Percentiles rank a stretch among this genome's conserved stretches.
Evolutionary conservation across 2,113 vertebrate species (phyloP).

Genomic region (Atherinomorus stipes): DNA sequence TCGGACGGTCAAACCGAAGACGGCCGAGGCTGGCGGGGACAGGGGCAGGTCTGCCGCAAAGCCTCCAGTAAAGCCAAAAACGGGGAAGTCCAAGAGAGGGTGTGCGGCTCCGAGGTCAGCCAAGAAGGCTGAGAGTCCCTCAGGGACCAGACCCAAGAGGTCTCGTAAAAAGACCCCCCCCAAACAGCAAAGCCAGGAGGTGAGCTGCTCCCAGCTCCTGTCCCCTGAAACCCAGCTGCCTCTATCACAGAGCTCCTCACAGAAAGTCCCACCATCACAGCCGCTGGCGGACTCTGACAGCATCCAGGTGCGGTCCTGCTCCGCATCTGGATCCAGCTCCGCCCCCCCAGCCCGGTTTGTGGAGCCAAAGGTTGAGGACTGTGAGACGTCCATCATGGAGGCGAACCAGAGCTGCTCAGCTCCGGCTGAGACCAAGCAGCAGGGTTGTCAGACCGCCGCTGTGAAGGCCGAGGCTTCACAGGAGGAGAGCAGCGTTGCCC

Average conservation of each 20-base stretch:
- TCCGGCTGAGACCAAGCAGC: slow-evolving; percentile 48
- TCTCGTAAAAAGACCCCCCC: slow-evolving; percentile 66
- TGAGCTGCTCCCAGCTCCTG: slow-evolving; percentile 73
- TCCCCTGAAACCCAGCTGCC: slow-evolving; percentile 74
- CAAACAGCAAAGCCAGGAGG: slow-evolving; percentile 69
- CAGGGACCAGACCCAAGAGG: slow-evolving; percentile 51
- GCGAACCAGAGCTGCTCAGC: slow-evolving; percentile 53
- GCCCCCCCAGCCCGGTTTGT: slow-evolving; percentile 29
- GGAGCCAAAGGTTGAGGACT: slow-evolving; percentile 75
- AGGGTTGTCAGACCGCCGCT: slow-evolving; percentile 59
- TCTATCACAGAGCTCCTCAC: slow-evolving; percentile 72
- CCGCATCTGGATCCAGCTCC: slow-evolving; percentile 1
- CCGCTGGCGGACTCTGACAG: slow-evolving; percentile 43
- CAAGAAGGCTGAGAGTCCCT: slow-evolving; percentile 75
- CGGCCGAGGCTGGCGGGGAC: slow-evolving; percentile 80
- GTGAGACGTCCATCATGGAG: slow-evolving; percentile 73
- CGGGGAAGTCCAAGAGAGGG: slow-evolving; percentile 73
- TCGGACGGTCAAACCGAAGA: slow-evolving; percentile 84
- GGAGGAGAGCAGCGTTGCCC: slow-evolving; percentile 10
- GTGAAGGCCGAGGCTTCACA: slow-evolving; percentile 66
- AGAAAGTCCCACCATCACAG: slow-evolving; percentile 81
- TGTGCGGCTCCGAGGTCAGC: slow-evolving; percentile 75
- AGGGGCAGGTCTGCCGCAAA: slow-evolving; percentile 75
- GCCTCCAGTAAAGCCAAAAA: slow-evolving; percentile 76
- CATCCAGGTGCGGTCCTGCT: slow-evolving; percentile 51